Evolutionary conservation across 2,797 vertebrate genomes (phyloP).

Genomic region (Clarias platycephalus): DNA sequence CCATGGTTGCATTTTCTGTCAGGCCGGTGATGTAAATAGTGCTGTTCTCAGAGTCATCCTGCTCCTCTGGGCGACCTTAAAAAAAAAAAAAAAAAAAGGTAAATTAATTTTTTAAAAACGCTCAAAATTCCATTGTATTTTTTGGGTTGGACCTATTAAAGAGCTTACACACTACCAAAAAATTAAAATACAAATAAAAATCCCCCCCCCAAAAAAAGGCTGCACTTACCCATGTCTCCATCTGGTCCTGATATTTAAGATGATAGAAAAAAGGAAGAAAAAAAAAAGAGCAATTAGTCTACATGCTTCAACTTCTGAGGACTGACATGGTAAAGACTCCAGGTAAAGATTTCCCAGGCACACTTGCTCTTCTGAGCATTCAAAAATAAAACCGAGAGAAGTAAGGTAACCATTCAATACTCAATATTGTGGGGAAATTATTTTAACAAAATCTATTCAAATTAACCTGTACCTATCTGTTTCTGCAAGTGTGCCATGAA

Average conservation of each 20-base stretch:
- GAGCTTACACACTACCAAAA: not conserved
- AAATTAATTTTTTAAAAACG: no score
- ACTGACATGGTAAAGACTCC: conserved; percentile 42
- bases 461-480: conserved; percentile 22
- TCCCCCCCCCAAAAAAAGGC: not conserved
- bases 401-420: conserved; percentile 20
- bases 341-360: conserved; percentile 50
- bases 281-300: conserved; percentile 46
- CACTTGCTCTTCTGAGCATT: conserved; percentile 51
- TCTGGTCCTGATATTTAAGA: conserved; percentile 73
- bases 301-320: conserved; percentile 6
- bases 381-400: conserved; percentile 30
- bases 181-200: not conserved
- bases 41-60: conserved; percentile 94
- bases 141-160: not conserved
- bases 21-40: conserved; percentile 95
- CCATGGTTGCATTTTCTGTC: conserved; percentile 88
- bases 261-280: conserved; percentile 57
- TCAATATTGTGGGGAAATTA: conserved; percentile 17
- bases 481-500: conserved; percentile 49
- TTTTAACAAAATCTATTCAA: conserved; percentile 7
- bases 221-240: conserved; percentile 78
- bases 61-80: conserved; percentile 78
- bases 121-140: no score
- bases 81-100: no score